Conservation (phyloP, 2,888 invertebrate genomes). For the Rapana venosa region DNA sequence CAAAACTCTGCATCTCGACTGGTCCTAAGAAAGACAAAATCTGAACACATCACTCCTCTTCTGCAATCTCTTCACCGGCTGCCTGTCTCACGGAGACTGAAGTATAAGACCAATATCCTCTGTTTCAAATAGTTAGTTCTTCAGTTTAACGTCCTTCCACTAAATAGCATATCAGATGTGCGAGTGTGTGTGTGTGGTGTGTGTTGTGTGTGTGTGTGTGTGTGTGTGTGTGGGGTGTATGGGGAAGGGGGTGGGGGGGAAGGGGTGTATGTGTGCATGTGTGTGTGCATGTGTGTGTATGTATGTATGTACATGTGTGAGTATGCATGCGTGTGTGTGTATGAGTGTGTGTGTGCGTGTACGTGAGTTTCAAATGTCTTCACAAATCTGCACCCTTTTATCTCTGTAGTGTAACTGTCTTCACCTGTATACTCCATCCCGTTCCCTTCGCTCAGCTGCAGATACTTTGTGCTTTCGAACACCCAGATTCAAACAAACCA, state of each 20-base stretch:
- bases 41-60: no score
- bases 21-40: no score
- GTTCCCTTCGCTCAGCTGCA: no score
- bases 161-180: background rate
- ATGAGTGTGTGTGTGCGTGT: background rate
- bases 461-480: no score
- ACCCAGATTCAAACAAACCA: no score
- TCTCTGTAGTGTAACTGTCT: no score
- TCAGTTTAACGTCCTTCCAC: background rate
- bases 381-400: no score
- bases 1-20: no score
- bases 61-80: no score
- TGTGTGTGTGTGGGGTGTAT: conserved; percentile 2
- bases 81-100: no score
- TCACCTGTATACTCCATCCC: no score
- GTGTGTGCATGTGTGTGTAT: conserved; percentile 10
- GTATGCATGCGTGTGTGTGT: background rate
- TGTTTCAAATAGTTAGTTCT: background rate
- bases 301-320: background rate
- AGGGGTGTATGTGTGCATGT: background rate
- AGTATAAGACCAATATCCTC: no score
- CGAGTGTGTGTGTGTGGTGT: background rate
- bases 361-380: background rate
- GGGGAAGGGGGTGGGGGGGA: background rate
- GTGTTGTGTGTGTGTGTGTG: conserved; percentile 10